Evolutionary conservation across 2,797 vertebrate species (phyloP).

Genomic region (Enteromius radiatus): DNA sequence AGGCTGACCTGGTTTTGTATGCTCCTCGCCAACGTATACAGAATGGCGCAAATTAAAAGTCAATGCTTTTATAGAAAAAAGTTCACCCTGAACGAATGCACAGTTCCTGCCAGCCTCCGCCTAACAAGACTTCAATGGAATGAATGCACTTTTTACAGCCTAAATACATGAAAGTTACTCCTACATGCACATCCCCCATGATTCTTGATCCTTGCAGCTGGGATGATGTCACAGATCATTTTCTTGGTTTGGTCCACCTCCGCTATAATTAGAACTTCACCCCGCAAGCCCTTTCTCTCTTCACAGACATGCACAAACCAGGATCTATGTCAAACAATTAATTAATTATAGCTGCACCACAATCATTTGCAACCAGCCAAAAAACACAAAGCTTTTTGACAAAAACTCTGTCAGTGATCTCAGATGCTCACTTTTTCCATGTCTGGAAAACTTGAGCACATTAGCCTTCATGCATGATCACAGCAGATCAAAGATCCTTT

Average conservation of each 20-base stretch:
- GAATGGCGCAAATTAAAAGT: background rate
- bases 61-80: slow-evolving; percentile 27
- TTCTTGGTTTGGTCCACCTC: slow-evolving; percentile 43
- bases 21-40: background rate
- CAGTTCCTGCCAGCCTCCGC: background rate
- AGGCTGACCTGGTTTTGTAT: slow-evolving; percentile 4
- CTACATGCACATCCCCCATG: slow-evolving; percentile 34
- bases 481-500: slow-evolving; percentile 37
- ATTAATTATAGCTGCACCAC: background rate
- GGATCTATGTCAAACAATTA: slow-evolving; percentile 14
- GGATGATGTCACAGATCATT: slow-evolving; percentile 57
- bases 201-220: slow-evolving; percentile 55
- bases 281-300: slow-evolving; percentile 13
- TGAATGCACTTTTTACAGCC: background rate
- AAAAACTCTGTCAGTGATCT: slow-evolving; percentile 25
- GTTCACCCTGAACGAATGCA: slow-evolving; percentile 1
- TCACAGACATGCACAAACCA: background rate
- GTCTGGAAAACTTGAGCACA: slow-evolving; percentile 51
- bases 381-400: slow-evolving; percentile 14
- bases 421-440: slow-evolving; percentile 48
- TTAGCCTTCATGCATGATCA: slow-evolving; percentile 42
- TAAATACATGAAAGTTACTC: slow-evolving; percentile 40
- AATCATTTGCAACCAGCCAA: background rate
- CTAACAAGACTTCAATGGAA: slow-evolving; percentile 24
- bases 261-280: slow-evolving; percentile 50